A percentile compares a stretch with the other conserved stretches of the same genome.
phyloP scores from a whole-genome alignment of 1,140 invertebrate genomes.

The Diachasma alloeum region DNA sequence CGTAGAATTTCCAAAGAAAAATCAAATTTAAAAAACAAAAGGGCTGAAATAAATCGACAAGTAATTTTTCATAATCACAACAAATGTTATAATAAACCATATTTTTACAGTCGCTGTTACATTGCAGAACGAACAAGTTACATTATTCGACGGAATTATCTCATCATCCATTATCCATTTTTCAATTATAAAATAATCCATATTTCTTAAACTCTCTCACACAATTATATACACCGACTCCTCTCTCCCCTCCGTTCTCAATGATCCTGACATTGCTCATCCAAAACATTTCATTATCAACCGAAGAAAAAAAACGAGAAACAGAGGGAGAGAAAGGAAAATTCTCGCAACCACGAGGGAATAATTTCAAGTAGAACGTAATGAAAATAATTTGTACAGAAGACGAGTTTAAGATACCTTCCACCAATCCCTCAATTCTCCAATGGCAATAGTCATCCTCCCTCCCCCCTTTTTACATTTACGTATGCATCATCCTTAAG shows the following conservation, averaged over 20 bases:
- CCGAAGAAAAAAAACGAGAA: not conserved
- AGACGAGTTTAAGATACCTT: not conserved
- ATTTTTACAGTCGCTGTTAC: conserved; percentile 35
- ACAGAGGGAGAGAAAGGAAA: not conserved
- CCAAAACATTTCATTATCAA: not conserved
- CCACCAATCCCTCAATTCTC: not conserved
- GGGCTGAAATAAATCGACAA: not conserved
- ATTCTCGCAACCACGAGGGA: not conserved
- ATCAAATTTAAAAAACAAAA: too few species aligned
- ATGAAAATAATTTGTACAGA: not conserved
- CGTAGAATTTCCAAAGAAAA: too few species aligned
- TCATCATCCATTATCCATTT: not conserved
- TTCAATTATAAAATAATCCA: not conserved
- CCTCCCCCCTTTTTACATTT: not conserved
- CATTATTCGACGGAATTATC: conserved; percentile 25
- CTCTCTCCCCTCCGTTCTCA: not conserved
- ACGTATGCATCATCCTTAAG: not conserved
- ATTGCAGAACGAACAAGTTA: conserved; percentile 33
- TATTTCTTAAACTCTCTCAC: not conserved
- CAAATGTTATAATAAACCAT: conserved; percentile 37
- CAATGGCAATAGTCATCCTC: not conserved
- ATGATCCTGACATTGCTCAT: not conserved
- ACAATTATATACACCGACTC: not conserved
- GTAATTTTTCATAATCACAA: conserved; percentile 30
- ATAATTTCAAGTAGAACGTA: not conserved